Evolutionary conservation across 2,113 vertebrate genomes (phyloP).

Genomic region (Misgurnus mizolepis): DNA sequence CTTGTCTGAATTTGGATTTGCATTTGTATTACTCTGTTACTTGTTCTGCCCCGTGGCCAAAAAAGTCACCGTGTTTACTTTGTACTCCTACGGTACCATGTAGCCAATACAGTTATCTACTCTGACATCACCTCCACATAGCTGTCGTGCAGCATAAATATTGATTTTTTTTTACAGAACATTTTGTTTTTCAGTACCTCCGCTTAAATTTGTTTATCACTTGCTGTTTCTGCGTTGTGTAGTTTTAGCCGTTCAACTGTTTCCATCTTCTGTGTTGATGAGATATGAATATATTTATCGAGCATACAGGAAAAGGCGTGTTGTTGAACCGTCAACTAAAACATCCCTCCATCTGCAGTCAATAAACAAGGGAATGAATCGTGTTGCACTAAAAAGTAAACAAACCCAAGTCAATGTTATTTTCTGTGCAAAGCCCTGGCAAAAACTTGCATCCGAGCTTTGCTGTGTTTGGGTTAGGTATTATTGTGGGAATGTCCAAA

Average conservation of each 20-base stretch:
- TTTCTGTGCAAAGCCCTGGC: constrained; percentile 3
- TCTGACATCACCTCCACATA: not conserved
- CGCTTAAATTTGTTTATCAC: not conserved
- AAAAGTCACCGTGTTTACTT: too few relatives aligned
- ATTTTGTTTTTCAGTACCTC: not conserved
- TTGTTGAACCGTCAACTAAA: constrained; percentile 25
- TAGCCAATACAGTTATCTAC: too few relatives aligned
- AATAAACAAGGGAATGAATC: constrained; percentile 47
- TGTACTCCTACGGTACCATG: too few relatives aligned
- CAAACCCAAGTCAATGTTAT: constrained; percentile 43
- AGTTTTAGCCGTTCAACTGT: not conserved
- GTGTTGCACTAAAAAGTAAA: constrained; percentile 42
- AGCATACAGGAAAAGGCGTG: constrained; percentile 13
- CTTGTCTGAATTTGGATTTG: too few relatives aligned
- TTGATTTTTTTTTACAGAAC: not conserved
- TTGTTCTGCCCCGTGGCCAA: too few relatives aligned
- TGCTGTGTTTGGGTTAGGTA: not conserved
- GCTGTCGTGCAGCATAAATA: not conserved
- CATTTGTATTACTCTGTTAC: too few relatives aligned
- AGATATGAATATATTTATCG: constrained; percentile 16
- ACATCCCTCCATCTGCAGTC: constrained; percentile 42
- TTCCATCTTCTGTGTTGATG: constrained; percentile 28
- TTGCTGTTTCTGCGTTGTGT: constrained; percentile 4
- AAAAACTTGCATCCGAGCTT: not conserved
- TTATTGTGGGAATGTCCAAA: too few relatives aligned